Base-by-base conservation (phyloP, 2,797 vertebrate genomes). In the Salmo trutta region DNA sequence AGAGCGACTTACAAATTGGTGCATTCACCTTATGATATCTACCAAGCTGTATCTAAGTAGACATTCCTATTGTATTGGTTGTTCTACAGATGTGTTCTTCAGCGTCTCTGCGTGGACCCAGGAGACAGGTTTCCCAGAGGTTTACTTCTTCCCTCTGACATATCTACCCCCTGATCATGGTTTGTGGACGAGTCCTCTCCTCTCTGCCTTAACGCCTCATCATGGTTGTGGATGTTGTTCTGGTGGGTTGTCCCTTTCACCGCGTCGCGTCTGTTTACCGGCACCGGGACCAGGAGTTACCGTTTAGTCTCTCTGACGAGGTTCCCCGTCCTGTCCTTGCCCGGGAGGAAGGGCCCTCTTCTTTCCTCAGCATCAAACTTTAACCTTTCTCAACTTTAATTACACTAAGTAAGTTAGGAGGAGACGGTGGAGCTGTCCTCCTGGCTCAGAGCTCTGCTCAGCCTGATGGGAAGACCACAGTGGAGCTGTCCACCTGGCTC, bases 361-460 rank as follows among this genome's bases (percentile, higher is more conserved):
- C 84, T 92, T 77, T 0, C 83, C 86, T 95, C 90, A 95, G 87
- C 86, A 81, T 95, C 95, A 95, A 92, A 92, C 88, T 90, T 88
- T 95, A 95, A 95, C 95, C 95, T 95, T 95, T 95, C 94, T 95
- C 94, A 94, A 94, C 92, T 94, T 94, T 92, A 94, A 95, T 95
- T 94, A 93, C 91, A 89, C 88, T 91, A 92, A 94, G 93, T 92
- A 92, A 94, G 94, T 95, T 94, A 82, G 91, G 93, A 93, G 92
- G 88, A 89, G 89, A 92, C 90, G 77, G 89, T 85, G 86, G 92
- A 79, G 91, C 93, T 95, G 94, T 95, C 95, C 85, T 79, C 84
- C 88, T 82, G 54, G 84, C 88, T 95, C 94, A 94, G 88, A 89
- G 82, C 90, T 88, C 84, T 85, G 73, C 76, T 82, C 64, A 86